Evolutionary conservation across 2,113 vertebrate species (phyloP).

Genomic region (Cranoglanis bouderius): DNA sequence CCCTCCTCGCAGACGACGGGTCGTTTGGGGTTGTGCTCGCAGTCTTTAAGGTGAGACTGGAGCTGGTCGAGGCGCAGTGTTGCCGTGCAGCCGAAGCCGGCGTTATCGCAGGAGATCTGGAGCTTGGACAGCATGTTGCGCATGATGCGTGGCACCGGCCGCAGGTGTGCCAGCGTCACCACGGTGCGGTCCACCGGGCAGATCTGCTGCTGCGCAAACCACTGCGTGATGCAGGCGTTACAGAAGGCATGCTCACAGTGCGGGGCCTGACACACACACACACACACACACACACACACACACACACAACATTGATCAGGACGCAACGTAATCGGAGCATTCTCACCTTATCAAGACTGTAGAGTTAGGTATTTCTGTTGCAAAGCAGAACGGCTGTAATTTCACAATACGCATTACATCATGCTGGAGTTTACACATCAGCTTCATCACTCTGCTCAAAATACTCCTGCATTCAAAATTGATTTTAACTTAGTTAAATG

Average conservation of each 20-base stretch:
- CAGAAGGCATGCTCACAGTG: slow-evolving; percentile 99
- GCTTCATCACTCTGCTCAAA: not conserved
- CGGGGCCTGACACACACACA: slow-evolving; percentile 78
- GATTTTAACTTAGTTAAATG: not conserved
- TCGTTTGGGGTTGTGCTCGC: slow-evolving; percentile 96
- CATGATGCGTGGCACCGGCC: slow-evolving; percentile 98
- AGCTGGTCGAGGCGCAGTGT: slow-evolving; percentile 94
- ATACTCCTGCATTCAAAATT: not conserved
- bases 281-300: not conserved
- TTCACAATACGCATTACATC: not conserved
- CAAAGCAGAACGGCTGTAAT: not conserved
- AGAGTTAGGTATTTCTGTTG: not conserved
- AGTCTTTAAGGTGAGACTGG: slow-evolving; percentile 94
- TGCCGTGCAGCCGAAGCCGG: slow-evolving; percentile 90
- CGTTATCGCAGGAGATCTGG: slow-evolving; percentile 96
- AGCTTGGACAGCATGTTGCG: slow-evolving; percentile 99
- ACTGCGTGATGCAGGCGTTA: slow-evolving; percentile 98
- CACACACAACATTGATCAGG: not conserved
- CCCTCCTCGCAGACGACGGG: slow-evolving; percentile 95
- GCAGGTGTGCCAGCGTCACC: slow-evolving; percentile 94
- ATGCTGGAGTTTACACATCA: not conserved
- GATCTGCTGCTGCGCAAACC: slow-evolving; percentile 98
- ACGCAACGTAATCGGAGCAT: not conserved
- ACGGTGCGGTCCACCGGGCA: slow-evolving; percentile 97
- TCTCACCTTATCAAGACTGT: no score